These are phyloP conservation scores for Pagetopsis macropterus DNA, from an alignment of 2,797 vertebrate genomes.

Conservation along the genomic window DNA sequence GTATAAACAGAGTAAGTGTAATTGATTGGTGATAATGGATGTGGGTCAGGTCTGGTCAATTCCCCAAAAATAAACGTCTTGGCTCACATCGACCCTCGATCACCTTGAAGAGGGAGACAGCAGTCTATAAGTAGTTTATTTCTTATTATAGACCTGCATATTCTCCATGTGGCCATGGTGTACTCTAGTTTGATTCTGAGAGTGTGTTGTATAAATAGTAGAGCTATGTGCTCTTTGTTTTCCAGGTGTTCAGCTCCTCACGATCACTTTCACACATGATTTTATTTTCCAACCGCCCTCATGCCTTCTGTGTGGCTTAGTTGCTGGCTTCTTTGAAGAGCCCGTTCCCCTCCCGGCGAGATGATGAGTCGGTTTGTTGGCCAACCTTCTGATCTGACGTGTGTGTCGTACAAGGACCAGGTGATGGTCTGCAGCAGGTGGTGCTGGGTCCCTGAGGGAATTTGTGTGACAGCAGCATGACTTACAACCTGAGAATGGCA, in stretches of 20 bases:
- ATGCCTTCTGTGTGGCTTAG: conserved; percentile 23
- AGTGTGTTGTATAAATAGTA: conserved; percentile 23
- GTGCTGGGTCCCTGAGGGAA: conserved; percentile 43
- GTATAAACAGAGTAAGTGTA: neutral
- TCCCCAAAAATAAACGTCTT: conserved; percentile 6
- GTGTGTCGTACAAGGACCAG: conserved; percentile 37
- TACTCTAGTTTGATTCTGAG: conserved; percentile 29
- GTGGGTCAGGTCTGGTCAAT: conserved; percentile 24
- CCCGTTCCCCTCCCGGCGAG: conserved; percentile 22
- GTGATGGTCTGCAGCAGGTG: conserved; percentile 62
- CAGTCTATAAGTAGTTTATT: conserved; percentile 35
- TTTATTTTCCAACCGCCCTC: neutral
- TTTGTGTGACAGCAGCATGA: conserved; percentile 31
- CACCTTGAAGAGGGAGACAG: conserved; percentile 46
- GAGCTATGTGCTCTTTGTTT: conserved; percentile 11
- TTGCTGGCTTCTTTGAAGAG: conserved; percentile 24
- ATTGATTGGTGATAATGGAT: neutral
- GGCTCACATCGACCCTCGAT: conserved; percentile 31
- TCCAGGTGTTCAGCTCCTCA: conserved; percentile 40
- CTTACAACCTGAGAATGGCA: conserved; percentile 47
- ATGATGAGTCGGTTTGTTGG: conserved; percentile 19
- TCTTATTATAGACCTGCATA: conserved; percentile 43
- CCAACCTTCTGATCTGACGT: conserved; percentile 24
- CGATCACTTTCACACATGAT: conserved; percentile 34
- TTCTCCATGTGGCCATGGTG: conserved; percentile 6